These are phyloP conservation scores for Galeruca laticollis DNA, from an alignment of 2,888 invertebrate genomes.

Conservation along the genomic window DNA sequence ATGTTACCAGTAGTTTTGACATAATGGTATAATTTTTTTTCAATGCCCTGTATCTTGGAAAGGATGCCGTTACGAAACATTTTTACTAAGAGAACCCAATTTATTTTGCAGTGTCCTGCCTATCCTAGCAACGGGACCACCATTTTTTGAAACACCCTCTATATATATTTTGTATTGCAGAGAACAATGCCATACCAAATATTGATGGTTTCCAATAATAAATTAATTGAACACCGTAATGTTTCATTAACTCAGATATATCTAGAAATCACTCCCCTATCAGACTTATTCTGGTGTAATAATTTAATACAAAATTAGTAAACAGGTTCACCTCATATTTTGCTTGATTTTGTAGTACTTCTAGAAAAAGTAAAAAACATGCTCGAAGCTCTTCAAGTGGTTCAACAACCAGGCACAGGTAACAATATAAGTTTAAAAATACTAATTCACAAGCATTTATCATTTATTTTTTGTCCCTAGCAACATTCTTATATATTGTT, in stretches of 20 bases:
- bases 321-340: conserved; percentile 26
- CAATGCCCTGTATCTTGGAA: too few relatives aligned
- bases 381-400: conserved; percentile 65
- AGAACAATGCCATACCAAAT: too few relatives aligned
- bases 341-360: conserved; percentile 63
- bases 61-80: too few relatives aligned
- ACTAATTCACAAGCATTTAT: not conserved
- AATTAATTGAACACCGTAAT: too few relatives aligned
- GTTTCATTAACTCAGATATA: not conserved
- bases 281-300: conserved; percentile 27
- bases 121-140: too few relatives aligned
- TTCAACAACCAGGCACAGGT: conserved; percentile 65
- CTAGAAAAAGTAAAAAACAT: conserved; percentile 67
- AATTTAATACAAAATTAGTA: conserved; percentile 26
- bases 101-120: too few relatives aligned
- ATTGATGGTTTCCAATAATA: too few relatives aligned
- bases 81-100: too few relatives aligned
- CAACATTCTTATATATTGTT: conserved; percentile 18
- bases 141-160: too few relatives aligned
- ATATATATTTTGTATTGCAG: too few relatives aligned
- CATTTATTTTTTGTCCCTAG: conserved; percentile 1
- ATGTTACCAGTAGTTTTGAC: too few relatives aligned
- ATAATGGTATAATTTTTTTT: too few relatives aligned
- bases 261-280: conserved; percentile 1
- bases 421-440: conserved; percentile 49